Conservation (phyloP, 2,888 invertebrate genomes). For the Perizoma flavofasciatum region DNA sequence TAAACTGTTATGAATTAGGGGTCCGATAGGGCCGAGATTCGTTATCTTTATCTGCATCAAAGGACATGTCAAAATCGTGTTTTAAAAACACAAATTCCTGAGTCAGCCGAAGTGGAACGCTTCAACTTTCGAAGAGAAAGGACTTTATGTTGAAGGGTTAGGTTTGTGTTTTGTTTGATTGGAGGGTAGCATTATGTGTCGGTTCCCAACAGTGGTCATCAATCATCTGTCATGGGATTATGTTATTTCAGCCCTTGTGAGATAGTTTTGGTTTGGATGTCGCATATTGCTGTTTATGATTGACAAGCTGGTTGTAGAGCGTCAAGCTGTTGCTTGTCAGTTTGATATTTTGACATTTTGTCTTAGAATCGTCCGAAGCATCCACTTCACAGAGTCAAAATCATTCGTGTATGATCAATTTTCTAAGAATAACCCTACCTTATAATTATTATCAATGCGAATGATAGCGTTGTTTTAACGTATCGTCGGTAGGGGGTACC, state of each 20-base stretch:
- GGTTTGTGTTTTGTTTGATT: constrained; percentile 19
- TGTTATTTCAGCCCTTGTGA: constrained; percentile 31
- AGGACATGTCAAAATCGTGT: constrained; percentile 48
- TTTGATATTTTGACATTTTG: no score
- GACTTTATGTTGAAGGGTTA: constrained; percentile 11
- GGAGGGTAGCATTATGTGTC: constrained; percentile 16
- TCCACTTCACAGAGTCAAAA: no score
- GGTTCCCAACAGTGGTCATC: constrained; percentile 44
- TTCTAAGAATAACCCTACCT: no score
- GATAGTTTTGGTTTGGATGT: constrained; percentile 39
- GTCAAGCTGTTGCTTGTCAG: no score
- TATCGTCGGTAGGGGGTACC: no score
- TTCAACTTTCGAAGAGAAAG: not conserved
- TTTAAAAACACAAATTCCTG: constrained; percentile 47
- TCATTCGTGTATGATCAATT: no score
- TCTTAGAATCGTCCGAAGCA: no score
- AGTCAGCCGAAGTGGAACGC: constrained; percentile 28
- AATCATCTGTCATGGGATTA: constrained; percentile 57
- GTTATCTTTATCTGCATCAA: constrained; percentile 53
- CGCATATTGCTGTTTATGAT: constrained; percentile 33
- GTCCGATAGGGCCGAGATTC: constrained; percentile 26
- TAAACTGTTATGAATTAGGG: constrained; percentile 25
- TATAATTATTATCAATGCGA: no score
- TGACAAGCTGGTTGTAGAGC: not conserved
- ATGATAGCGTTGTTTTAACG: no score